These are phyloP conservation scores for Dallia pectoralis DNA, from an alignment of 2,797 vertebrate genomes.

Conservation along the genomic window DNA sequence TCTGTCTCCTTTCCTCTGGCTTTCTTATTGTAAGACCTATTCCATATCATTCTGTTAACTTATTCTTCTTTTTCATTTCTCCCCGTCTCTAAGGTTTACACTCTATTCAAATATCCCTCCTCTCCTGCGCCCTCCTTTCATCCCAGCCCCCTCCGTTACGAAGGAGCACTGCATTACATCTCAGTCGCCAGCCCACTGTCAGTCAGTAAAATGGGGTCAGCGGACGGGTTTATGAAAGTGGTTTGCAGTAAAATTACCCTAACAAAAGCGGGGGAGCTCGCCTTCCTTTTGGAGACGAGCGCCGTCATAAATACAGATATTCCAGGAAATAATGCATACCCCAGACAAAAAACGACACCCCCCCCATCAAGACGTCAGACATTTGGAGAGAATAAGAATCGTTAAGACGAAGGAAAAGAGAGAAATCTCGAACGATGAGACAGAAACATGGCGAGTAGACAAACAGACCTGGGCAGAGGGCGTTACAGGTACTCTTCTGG, in stretches of 20 bases:
- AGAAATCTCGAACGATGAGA: not conserved
- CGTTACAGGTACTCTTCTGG: constrained; percentile 92
- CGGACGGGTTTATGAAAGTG: constrained; percentile 23
- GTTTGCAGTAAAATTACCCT: constrained; percentile 9
- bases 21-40: not conserved
- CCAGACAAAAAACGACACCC: not conserved
- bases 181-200: constrained; percentile 33
- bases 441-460: not conserved
- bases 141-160: constrained; percentile 18
- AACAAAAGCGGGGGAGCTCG: constrained; percentile 12
- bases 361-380: not conserved
- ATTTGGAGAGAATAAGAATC: not conserved
- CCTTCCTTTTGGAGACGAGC: not conserved
- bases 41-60: constrained; percentile 1
- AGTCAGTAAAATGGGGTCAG: constrained; percentile 9
- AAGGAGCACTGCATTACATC: constrained; percentile 26
- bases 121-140: constrained; percentile 1
- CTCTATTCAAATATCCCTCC: constrained; percentile 15
- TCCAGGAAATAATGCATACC: not conserved
- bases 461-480: constrained; percentile 88
- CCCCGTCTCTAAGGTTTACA: not conserved
- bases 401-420: not conserved
- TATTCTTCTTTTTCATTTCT: constrained; percentile 8
- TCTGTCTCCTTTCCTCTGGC: constrained; percentile 19
- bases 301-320: constrained; percentile 3